These are phyloP conservation scores for Cylas formicarius DNA, from an alignment of 1,140 invertebrate genomes.

Conservation along the genomic window DNA sequence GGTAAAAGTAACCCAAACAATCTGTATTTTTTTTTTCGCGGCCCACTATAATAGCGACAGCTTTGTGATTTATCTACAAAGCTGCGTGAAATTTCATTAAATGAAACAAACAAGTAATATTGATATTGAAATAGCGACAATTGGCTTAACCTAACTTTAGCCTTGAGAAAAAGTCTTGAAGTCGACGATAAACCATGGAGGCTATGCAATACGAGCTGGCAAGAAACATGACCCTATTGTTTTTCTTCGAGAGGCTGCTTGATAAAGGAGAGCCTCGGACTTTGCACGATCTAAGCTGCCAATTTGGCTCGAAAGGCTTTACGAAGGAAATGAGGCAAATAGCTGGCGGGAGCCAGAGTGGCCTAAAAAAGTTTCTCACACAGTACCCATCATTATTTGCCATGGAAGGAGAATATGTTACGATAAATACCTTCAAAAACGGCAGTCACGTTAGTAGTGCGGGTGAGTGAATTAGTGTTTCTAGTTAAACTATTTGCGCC, in stretches of 20 bases:
- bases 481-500: no score
- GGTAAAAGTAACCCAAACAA: no score
- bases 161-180: no score
- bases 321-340: slow-evolving; percentile 94
- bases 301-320: slow-evolving; percentile 93
- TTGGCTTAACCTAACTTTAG: no score
- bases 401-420: slow-evolving; percentile 87
- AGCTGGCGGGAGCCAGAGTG: slow-evolving; percentile 88
- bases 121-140: no score
- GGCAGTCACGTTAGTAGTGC: slow-evolving; percentile 22
- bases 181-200: slow-evolving; percentile 66
- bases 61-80: no score
- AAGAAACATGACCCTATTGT: slow-evolving; percentile 88
- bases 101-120: no score
- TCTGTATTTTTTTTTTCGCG: no score
- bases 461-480: slow-evolving; percentile 20
- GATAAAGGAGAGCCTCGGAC: slow-evolving; percentile 90
- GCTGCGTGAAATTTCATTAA: no score
- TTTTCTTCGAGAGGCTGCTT: slow-evolving; percentile 91
- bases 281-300: slow-evolving; percentile 91
- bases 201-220: slow-evolving; percentile 89
- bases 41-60: no score
- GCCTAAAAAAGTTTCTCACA: slow-evolving; percentile 79
- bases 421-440: slow-evolving; percentile 64
- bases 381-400: slow-evolving; percentile 89